Percentiles rank a stretch among this genome's conserved stretches.
Evolutionary conservation across 2,888 invertebrate genomes (phyloP).

Genomic region (Phengaris arion): DNA sequence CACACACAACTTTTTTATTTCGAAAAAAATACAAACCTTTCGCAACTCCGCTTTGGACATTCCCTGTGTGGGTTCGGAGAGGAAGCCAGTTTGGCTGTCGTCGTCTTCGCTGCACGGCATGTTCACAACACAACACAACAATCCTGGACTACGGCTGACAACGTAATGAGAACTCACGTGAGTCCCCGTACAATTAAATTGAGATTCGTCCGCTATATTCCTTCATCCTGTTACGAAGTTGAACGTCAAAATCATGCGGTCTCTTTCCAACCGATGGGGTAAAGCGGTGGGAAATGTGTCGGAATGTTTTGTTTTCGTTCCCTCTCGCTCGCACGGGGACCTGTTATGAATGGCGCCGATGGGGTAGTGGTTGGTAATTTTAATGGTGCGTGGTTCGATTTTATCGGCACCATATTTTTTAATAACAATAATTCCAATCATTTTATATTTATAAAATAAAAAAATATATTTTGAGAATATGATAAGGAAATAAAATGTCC

Average conservation of each 20-base stretch:
- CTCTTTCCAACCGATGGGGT: conserved; percentile 48
- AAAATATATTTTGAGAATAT: too few species aligned
- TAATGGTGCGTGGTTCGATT: conserved; percentile 53
- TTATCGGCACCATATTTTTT: conserved; percentile 35
- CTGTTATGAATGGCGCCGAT: conserved; percentile 59
- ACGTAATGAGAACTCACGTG: conserved; percentile 50
- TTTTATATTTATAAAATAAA: background rate
- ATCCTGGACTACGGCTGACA: conserved; percentile 44
- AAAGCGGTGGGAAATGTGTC: conserved; percentile 70
- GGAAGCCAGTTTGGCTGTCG: conserved; percentile 73
- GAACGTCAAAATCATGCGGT: conserved; percentile 46
- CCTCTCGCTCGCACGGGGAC: conserved; percentile 65
- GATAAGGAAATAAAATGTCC: background rate
- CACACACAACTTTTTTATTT: conserved; percentile 13
- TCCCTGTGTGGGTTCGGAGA: conserved; percentile 74
- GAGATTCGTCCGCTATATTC: conserved; percentile 62
- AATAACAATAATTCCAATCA: background rate
- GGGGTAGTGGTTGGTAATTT: conserved; percentile 47
- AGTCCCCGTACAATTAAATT: conserved; percentile 59
- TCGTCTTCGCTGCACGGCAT: conserved; percentile 84
- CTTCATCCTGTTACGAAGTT: conserved; percentile 55
- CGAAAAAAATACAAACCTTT: conserved; percentile 72
- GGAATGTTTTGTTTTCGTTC: conserved; percentile 78
- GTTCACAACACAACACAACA: conserved; percentile 44
- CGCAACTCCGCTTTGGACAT: conserved; percentile 85